phyloP scores from a whole-genome alignment of 2,797 vertebrate genomes.

The Lepus townsendii region DNA sequence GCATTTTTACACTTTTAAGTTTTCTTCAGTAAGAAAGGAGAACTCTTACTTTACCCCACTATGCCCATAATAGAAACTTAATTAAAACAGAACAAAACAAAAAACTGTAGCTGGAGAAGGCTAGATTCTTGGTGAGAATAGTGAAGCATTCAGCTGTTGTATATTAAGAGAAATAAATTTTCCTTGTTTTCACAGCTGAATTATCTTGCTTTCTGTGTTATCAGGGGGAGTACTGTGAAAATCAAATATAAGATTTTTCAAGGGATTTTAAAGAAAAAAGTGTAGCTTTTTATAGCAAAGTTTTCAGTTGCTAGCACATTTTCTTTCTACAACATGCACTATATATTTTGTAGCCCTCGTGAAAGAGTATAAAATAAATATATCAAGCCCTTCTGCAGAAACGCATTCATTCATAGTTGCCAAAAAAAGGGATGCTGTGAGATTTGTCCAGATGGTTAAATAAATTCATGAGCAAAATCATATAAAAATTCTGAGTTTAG shows the following conservation, averaged over 20 bases:
- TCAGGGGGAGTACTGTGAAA: conserved; percentile 33
- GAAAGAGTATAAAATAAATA: conserved; percentile 73
- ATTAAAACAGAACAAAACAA: neutral
- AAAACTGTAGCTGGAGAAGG: conserved; percentile 26
- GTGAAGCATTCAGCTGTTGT: neutral
- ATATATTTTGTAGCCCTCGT: conserved; percentile 50
- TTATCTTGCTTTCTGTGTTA: conserved; percentile 57
- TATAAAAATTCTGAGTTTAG: conserved; percentile 38
- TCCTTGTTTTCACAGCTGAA: conserved; percentile 68
- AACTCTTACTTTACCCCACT: neutral
- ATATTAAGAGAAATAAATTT: conserved; percentile 8
- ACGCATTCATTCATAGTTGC: neutral
- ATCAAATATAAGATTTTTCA: conserved; percentile 59
- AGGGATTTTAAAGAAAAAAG: neutral
- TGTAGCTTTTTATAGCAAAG: conserved; percentile 35
- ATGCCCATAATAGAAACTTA: neutral
- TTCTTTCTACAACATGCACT: neutral
- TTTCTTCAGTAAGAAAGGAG: conserved; percentile 66
- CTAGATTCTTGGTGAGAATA: neutral
- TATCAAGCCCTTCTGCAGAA: conserved; percentile 56
- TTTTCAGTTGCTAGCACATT: conserved; percentile 21
- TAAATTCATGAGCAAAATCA: conserved; percentile 61
- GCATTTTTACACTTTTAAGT: neutral
- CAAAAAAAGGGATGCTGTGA: conserved; percentile 50
- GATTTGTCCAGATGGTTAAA: conserved; percentile 60